A percentile compares a stretch with the other conserved stretches of the same genome.
Conservation (phyloP, 2,888 invertebrate species). For the Pristionchus arcanus region DNA sequence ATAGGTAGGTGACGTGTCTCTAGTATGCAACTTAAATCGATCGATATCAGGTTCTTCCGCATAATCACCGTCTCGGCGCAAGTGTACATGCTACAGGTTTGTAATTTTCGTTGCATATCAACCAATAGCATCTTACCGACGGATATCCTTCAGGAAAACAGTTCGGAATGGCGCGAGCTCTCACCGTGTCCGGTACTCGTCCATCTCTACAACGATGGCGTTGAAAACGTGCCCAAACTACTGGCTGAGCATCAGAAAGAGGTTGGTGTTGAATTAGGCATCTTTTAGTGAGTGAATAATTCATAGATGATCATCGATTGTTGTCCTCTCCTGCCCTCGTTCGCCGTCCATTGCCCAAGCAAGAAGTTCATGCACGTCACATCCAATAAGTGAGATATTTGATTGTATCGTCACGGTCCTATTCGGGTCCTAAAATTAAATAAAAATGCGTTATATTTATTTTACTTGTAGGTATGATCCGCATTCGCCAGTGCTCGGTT, state of each 20-base stretch:
- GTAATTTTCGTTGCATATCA: background rate
- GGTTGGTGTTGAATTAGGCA: background rate
- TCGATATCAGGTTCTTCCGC: conserved; percentile 35
- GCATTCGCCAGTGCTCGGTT: conserved; percentile 48
- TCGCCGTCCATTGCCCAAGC: conserved; percentile 54
- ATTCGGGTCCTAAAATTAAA: background rate
- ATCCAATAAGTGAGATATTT: conserved; percentile 48
- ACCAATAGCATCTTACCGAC: background rate
- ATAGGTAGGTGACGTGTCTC: background rate
- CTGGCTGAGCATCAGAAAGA: conserved; percentile 46
- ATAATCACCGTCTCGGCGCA: conserved; percentile 47
- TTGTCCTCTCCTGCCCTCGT: conserved; percentile 51
- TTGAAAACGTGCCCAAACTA: conserved; percentile 39
- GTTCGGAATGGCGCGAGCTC: conserved; percentile 52
- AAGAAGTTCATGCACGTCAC: conserved; percentile 56
- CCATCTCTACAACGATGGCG: conserved; percentile 52
- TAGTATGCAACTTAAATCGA: background rate
- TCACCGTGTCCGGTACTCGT: conserved; percentile 52
- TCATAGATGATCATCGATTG: conserved; percentile 43
- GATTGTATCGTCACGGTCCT: background rate
- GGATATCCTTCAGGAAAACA: conserved; percentile 43
- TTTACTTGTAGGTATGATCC: conserved; percentile 47
- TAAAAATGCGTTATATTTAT: background rate
- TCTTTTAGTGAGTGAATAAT: background rate
- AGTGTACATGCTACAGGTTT: conserved; percentile 48